These are phyloP conservation scores for Agraylea sexmaculata DNA, from an alignment of 1,140 invertebrate species.

Conservation along the genomic window DNA sequence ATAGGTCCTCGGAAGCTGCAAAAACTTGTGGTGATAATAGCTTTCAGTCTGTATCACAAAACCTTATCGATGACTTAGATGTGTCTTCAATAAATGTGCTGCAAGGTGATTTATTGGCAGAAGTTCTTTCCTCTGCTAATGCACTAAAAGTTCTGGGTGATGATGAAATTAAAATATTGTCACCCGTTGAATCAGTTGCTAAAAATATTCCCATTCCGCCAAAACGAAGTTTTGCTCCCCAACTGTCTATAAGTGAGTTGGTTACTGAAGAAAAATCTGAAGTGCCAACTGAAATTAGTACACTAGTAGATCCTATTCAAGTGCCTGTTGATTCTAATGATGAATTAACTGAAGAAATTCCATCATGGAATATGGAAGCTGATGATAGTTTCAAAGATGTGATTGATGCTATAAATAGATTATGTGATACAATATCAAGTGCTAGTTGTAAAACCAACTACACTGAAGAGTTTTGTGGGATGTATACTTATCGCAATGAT, in stretches of 20 bases:
- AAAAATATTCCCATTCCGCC: too few relatives aligned
- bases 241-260: not conserved
- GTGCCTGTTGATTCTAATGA: too few relatives aligned
- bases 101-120: conserved; percentile 18
- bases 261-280: conserved; percentile 1
- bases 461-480: too few relatives aligned
- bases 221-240: too few relatives aligned
- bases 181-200: conserved; percentile 1
- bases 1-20: not conserved
- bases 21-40: conserved; percentile 4
- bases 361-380: conserved; percentile 22
- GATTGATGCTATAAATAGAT: conserved; percentile 37
- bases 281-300: not conserved
- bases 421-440: conserved; percentile 38
- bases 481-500: too few relatives aligned
- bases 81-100: conserved; percentile 13
- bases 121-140: conserved; percentile 18
- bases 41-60: conserved; percentile 5
- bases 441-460: conserved; percentile 24
- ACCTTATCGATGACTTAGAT: conserved; percentile 1
- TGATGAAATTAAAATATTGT: conserved; percentile 9
- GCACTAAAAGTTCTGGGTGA: conserved; percentile 10
- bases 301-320: not conserved
- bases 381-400: conserved; percentile 37
- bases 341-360: conserved; percentile 7